A percentile compares a stretch with the other conserved stretches of the same genome.
These are phyloP conservation scores for Lysandra coridon DNA, from an alignment of 2,888 invertebrate genomes.

Conservation along the genomic window DNA sequence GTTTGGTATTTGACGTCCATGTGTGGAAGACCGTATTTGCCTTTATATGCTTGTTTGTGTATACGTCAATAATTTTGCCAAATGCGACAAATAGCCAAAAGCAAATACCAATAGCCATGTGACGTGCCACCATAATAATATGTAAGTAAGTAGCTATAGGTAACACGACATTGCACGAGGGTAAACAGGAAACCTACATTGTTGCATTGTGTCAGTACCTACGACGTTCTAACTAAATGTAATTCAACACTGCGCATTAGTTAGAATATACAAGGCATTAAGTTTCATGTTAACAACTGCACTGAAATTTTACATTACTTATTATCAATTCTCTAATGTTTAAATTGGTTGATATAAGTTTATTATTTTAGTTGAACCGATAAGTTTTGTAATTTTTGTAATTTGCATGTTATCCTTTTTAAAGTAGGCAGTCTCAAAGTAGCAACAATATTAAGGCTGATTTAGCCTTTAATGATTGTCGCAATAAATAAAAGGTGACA, in stretches of 20 bases:
- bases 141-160: neutral
- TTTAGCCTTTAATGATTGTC: neutral
- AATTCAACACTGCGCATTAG: constrained; percentile 48
- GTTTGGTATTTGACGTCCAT: no score
- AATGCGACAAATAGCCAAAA: no score
- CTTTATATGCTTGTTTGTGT: no score
- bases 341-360: neutral
- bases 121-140: no score
- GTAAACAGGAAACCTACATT: constrained; percentile 58
- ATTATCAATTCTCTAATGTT: neutral
- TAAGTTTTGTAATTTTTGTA: no score
- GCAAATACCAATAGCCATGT: no score
- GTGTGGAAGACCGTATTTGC: no score
- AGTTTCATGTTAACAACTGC: constrained; percentile 37
- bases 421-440: no score
- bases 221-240: constrained; percentile 45
- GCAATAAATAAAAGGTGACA: neutral
- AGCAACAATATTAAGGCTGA: no score
- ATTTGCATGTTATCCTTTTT: no score
- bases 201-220: constrained; percentile 43
- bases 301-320: neutral
- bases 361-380: neutral
- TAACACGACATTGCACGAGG: constrained; percentile 39
- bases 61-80: no score
- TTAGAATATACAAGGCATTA: constrained; percentile 41